Conservation (phyloP, 2,113 vertebrate genomes). For the Acrocephalus arundinaceus region DNA sequence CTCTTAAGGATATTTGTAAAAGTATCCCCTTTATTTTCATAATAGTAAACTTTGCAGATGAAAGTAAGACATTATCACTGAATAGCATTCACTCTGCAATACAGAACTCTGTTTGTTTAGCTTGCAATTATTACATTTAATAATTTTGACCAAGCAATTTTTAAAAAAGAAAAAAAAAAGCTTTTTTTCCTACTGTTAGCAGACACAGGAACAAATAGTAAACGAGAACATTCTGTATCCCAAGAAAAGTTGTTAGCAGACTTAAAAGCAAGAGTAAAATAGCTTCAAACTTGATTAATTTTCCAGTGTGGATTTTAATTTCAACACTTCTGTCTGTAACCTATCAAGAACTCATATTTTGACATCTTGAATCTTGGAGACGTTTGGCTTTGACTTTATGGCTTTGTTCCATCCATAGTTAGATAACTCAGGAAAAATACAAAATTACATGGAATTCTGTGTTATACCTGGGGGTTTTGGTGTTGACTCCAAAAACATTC, state of each 20-base stretch:
- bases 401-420: not conserved
- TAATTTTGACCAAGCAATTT: not conserved
- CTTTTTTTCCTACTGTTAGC: not conserved
- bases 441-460: not conserved
- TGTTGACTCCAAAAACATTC: not conserved
- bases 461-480: not conserved
- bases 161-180: not conserved
- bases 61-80: not conserved
- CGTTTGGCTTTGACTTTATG: not conserved
- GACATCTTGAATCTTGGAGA: not conserved
- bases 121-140: not conserved
- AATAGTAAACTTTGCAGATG: not conserved
- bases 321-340: not conserved
- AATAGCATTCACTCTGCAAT: not conserved
- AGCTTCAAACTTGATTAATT: not conserved
- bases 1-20: not conserved
- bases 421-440: not conserved
- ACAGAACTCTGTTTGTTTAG: not conserved
- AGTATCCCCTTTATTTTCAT: not conserved
- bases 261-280: not conserved
- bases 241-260: not conserved
- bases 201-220: not conserved
- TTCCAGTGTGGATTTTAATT: not conserved
- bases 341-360: not conserved
- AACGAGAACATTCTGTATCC: not conserved